A percentile compares a stretch with the other conserved stretches of the same genome.
phyloP scores from a whole-genome alignment of 2,888 invertebrate species.

The Eurytoma adleriae region DNA sequence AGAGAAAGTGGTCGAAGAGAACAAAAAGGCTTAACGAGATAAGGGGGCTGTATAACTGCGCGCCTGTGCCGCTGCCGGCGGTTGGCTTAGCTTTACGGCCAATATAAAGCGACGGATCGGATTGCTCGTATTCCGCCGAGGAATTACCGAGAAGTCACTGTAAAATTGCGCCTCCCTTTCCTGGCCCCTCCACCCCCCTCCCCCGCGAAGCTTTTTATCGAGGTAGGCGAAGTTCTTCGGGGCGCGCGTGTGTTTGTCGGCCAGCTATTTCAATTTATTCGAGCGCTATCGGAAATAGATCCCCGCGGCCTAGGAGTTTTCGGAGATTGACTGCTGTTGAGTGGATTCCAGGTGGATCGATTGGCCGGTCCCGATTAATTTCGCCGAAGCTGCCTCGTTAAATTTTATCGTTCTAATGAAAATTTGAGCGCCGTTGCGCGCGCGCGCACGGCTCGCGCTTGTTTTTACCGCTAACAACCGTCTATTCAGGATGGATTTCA shows the following conservation, averaged over 20 bases:
- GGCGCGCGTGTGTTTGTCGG: constrained; percentile 3
- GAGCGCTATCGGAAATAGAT: constrained; percentile 15
- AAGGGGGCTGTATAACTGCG: constrained; percentile 43
- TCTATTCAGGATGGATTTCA: no score
- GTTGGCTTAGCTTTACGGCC: constrained; percentile 53
- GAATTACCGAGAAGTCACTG: constrained; percentile 55
- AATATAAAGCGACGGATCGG: constrained; percentile 54
- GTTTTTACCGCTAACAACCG: no score
- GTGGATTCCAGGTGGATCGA: constrained; percentile 11
- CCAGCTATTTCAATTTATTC: constrained; percentile 26
- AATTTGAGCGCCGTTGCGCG: no score
- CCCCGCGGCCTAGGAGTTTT: neutral
- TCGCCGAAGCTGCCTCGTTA: no score
- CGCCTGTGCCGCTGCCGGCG: constrained; percentile 3
- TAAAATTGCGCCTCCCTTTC: constrained; percentile 47
- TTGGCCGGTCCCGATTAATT: neutral
- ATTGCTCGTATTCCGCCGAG: constrained; percentile 54
- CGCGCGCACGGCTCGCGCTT: no score
- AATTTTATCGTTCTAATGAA: no score
- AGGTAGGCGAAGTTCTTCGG: neutral
- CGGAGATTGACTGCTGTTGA: constrained; percentile 13
- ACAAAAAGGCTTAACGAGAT: constrained; percentile 50
- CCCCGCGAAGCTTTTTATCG: neutral
- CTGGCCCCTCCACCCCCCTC: neutral
- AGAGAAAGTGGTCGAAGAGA: constrained; percentile 11